These are phyloP conservation scores for Tapera naevia DNA, from an alignment of 2,797 vertebrate species.

Conservation along the genomic window DNA sequence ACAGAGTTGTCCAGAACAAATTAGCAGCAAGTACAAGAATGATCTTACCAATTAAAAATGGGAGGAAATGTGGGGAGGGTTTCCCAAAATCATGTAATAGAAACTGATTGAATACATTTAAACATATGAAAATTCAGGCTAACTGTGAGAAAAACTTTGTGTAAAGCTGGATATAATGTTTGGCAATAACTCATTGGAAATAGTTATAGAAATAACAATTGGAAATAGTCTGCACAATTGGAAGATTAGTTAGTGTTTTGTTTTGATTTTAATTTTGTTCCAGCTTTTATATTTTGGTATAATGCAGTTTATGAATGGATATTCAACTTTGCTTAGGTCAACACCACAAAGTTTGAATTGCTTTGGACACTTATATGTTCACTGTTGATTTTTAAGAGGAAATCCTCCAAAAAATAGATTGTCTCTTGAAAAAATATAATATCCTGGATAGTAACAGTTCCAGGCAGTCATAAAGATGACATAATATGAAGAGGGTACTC, in stretches of 20 bases:
- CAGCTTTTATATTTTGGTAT: neutral
- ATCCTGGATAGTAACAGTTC: neutral
- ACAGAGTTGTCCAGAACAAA: neutral
- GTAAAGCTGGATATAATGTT: neutral
- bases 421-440: neutral
- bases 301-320: neutral
- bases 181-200: neutral
- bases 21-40: neutral
- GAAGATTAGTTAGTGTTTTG: neutral
- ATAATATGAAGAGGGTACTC: neutral
- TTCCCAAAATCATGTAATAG: neutral
- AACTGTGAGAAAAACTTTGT: neutral
- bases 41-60: neutral
- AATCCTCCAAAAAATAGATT: neutral
- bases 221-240: neutral
- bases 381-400: neutral
- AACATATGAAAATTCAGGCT: neutral
- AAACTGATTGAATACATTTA: neutral
- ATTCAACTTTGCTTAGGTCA: neutral
- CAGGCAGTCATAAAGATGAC: neutral
- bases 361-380: neutral
- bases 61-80: neutral
- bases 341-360: neutral
- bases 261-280: neutral
- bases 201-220: no score